Percentiles rank a stretch among this genome's conserved stretches.
phyloP scores from a whole-genome alignment of 2,113 vertebrate genomes.

The Cacatua alba region DNA sequence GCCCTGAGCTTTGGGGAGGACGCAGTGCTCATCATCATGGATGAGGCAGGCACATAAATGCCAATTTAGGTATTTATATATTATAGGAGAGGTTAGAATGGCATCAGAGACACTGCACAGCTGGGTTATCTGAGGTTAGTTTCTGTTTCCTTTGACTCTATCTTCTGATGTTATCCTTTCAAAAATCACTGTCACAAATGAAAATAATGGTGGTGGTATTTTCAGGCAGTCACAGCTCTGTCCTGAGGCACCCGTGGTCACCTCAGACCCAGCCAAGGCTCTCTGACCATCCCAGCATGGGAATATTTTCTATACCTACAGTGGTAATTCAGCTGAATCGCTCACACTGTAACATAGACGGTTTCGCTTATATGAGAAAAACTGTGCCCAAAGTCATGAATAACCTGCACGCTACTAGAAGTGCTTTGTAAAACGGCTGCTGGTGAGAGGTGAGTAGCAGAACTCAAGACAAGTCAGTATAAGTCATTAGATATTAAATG shows the following conservation, averaged over 20 bases:
- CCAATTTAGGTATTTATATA: no score
- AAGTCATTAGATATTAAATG: neutral
- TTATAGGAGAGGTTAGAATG: no score
- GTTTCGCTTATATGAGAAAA: neutral
- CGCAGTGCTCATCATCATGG: no score
- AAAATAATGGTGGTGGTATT: neutral
- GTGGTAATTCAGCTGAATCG: fast-evolving
- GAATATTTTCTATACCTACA: neutral
- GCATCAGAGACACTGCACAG: neutral
- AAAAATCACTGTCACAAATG: neutral
- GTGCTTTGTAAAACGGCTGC: neutral
- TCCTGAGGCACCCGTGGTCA: neutral
- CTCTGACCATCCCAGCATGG: fast-evolving
- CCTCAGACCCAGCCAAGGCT: neutral
- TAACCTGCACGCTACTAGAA: neutral
- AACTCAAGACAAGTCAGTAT: neutral
- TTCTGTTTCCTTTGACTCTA: neutral
- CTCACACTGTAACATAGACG: fast-evolving
- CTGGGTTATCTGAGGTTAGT: neutral
- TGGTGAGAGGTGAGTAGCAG: neutral
- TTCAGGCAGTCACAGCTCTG: fast-evolving
- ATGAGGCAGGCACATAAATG: neutral
- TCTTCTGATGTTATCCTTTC: neutral
- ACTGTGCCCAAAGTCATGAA: fast-evolving
- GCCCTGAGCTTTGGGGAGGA: neutral